Evolutionary conservation across 2,888 invertebrate genomes (phyloP), one percentile per base, ranked within the genome.

Genomic region (Lasioglossum calceatum): DNA sequence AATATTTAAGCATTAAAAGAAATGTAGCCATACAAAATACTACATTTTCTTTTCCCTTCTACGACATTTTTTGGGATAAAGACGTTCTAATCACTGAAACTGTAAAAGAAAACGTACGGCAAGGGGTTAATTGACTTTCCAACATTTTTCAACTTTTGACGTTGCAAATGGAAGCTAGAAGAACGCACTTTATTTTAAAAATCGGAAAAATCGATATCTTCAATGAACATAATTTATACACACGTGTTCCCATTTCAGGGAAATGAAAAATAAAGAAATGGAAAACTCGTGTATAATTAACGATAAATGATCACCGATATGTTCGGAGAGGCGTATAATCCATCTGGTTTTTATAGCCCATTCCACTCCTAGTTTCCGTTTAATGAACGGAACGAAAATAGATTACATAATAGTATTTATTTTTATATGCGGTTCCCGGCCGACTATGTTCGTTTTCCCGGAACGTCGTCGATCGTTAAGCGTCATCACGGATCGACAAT

Each of bases 401-500:
- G 61, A 14, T 27, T 36, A 36, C 36, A 36, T 27, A 27, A 27
- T 61, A 2, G 61, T 39, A 39, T 61, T 71, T 39, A 75, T 50
- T 71, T 80, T 50, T 36, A 4, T 36, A 4, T 27, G 16, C 39
- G 83, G 14, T 42, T 32, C 81, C n/a, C 16, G 19, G 50, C 61
- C 50, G 72, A 61, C 16, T 36, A 39, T 23, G 50, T 54, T 19
- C 75, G 19, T 58, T 79, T 80, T 16, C 75, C 44, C 12, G 4
- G 74, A 81, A 80, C 61, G 42, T 75, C 70, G n/a, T 39, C 50
- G 54, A 50, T 42, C 70, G 58, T 1, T 44, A 14, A 39, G 58
- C 75, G 58, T 81, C 76, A 81, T 71, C 54, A n/a, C 58, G 58
- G 44, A 27, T 44, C n/a, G 74, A 74, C 74, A 70, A 42, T 39